Conservation (phyloP, 2,888 invertebrate species). For the Seira ritae region DNA sequence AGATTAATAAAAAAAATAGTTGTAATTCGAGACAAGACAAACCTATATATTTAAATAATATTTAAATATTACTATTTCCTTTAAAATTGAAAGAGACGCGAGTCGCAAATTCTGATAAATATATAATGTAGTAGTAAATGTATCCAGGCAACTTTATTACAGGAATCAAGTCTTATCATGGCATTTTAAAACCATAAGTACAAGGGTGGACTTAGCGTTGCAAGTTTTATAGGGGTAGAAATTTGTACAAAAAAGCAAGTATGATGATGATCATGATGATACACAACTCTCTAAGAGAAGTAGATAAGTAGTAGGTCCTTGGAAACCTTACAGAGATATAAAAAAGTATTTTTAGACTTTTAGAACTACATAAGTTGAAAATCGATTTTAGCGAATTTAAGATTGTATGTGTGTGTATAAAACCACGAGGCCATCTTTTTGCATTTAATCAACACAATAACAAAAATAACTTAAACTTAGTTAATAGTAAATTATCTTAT, state of each 20-base stretch:
- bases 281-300: not conserved
- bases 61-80: too few species aligned
- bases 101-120: too few species aligned
- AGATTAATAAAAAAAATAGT: too few species aligned
- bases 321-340: not conserved
- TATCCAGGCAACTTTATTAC: not conserved
- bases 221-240: constrained; percentile 8
- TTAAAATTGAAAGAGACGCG: too few species aligned
- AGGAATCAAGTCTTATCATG: constrained; percentile 23
- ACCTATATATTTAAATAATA: too few species aligned
- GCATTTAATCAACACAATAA: not conserved
- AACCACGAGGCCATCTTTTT: not conserved
- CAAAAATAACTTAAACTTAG: too few species aligned
- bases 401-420: not conserved
- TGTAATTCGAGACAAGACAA: too few species aligned
- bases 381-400: not conserved
- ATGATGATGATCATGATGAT: not conserved
- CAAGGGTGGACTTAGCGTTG: constrained; percentile 16
- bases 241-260: not conserved
- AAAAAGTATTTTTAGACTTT: constrained; percentile 6
- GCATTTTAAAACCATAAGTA: constrained; percentile 19
- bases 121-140: too few species aligned
- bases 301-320: not conserved
- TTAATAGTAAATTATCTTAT: too few species aligned
- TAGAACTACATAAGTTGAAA: not conserved